A percentile compares a stretch with the other conserved stretches of the same genome.
phyloP scores from a whole-genome alignment of 2,888 invertebrate genomes.

The Erynnis tages region DNA sequence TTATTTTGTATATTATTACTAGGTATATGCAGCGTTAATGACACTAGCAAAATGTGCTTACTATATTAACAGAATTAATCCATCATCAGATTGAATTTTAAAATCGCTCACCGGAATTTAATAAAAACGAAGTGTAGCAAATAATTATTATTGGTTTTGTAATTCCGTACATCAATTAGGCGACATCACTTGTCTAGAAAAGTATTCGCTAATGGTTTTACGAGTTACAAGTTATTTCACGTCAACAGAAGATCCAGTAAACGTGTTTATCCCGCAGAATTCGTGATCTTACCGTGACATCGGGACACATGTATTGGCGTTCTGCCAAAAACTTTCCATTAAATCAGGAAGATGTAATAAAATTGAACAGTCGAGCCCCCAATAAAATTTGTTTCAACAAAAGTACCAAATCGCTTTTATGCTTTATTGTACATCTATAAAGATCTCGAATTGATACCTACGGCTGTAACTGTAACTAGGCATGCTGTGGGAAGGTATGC shows the following conservation, averaged over 20 bases:
- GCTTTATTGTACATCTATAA: background rate
- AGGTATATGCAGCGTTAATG: too few species aligned
- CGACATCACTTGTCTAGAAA: conserved; percentile 21
- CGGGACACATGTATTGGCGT: conserved; percentile 59
- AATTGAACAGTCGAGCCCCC: conserved; percentile 16
- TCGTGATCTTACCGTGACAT: conserved; percentile 53
- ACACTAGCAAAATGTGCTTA: too few species aligned
- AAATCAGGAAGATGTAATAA: conserved; percentile 23
- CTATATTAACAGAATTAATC: too few species aligned
- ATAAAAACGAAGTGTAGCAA: too few species aligned
- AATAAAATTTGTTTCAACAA: conserved; percentile 29
- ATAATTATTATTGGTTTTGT: too few species aligned
- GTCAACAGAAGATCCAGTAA: conserved; percentile 46
- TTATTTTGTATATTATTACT: too few species aligned
- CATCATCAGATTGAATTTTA: too few species aligned
- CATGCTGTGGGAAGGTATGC: too few species aligned
- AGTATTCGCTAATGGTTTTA: conserved; percentile 51
- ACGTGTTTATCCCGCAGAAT: conserved; percentile 60
- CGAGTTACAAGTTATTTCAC: conserved; percentile 51
- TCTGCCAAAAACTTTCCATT: conserved; percentile 63
- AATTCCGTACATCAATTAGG: background rate
- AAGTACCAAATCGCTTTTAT: conserved; percentile 28
- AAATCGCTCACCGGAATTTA: too few species aligned
- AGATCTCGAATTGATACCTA: too few species aligned
- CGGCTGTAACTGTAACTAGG: too few species aligned